phyloP scores from a whole-genome alignment of 2,797 vertebrate species.

The Chlorospingus semifuscus region DNA sequence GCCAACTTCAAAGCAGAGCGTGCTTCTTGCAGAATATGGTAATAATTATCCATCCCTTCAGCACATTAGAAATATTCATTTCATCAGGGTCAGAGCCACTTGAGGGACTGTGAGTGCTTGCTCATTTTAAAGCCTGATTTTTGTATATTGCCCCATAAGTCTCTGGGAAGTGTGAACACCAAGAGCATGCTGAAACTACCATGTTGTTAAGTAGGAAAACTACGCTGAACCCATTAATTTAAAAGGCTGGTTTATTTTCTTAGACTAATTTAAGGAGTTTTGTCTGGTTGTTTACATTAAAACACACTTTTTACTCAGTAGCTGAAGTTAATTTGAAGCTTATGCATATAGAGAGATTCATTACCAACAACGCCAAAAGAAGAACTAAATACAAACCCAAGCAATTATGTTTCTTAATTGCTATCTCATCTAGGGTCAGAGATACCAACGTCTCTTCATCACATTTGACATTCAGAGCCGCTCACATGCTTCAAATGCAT shows the following conservation, averaged over 20 bases:
- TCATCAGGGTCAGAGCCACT: conserved; percentile 5
- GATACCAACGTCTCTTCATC: not conserved
- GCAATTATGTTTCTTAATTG: not conserved
- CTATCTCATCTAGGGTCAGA: not conserved
- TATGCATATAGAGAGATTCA: not conserved
- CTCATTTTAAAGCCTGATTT: not conserved
- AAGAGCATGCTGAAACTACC: not conserved
- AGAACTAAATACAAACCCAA: not conserved
- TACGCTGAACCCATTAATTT: not conserved
- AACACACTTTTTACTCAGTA: not conserved
- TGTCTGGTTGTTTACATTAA: not conserved
- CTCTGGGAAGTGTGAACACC: not conserved
- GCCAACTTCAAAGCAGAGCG: conserved; percentile 15
- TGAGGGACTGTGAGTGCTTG: not conserved
- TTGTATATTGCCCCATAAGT: not conserved
- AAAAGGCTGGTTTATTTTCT: not conserved
- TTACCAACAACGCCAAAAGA: not conserved
- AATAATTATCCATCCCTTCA: conserved; percentile 1
- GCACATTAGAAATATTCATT: not conserved
- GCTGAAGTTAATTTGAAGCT: not conserved
- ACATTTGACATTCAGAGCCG: not conserved
- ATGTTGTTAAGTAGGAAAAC: not conserved
- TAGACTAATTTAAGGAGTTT: not conserved
- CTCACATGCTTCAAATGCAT: not conserved
- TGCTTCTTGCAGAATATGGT: not conserved